Evolutionary conservation across 2,888 invertebrate genomes (phyloP), one percentile per base, ranked within the genome.

Genomic region (Phaonia tiefii): DNA sequence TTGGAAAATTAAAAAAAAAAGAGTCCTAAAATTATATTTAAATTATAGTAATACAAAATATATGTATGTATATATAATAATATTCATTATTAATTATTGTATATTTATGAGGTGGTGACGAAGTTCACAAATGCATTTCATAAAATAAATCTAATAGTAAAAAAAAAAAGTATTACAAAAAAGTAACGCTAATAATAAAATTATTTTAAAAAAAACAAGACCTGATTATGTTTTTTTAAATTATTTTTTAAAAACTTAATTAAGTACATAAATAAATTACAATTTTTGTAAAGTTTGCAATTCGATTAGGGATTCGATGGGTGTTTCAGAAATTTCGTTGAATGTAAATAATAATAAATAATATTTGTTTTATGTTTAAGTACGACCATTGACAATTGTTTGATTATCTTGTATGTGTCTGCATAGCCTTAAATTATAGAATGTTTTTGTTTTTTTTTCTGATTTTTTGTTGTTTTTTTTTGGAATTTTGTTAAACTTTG

Each of bases 221-320:
- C 72, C 69, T 75, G 69, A 75, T 79, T 49, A 15, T 54, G 54
- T 54, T 49, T 74, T 51, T 66, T 72, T 76, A 71, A 75, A 66
- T 44, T 44, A 13, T 13, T 44, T 4, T 51, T 51, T 75, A 75
- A 67, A 70, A 65, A 75, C 37, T 78, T 67, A 70, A 66, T 70
- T 80, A 81, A 81, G 81, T 81, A 81, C 81, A 81, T 72, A 72
- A 79, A 81, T 71, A 76, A 69, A 69, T 69, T 65, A 79, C 22
- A 42, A 22, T 46, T 22, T 31, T 31, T 66, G 70, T 37, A 44
- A 17, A 10, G 63, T 69, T 75, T 72, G 66, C 71, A 63, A 39
- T 56, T 72, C 58, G 17, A 60, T 60, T 22, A 31, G 31, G 31
- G 37, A 60, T 72, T 65, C 31, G 51, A 51, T 42, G 26, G 65